Conservation (phyloP, 30 jellyfish, hydroid and myxozoan species). For the Pelagia noctiluca region DNA sequence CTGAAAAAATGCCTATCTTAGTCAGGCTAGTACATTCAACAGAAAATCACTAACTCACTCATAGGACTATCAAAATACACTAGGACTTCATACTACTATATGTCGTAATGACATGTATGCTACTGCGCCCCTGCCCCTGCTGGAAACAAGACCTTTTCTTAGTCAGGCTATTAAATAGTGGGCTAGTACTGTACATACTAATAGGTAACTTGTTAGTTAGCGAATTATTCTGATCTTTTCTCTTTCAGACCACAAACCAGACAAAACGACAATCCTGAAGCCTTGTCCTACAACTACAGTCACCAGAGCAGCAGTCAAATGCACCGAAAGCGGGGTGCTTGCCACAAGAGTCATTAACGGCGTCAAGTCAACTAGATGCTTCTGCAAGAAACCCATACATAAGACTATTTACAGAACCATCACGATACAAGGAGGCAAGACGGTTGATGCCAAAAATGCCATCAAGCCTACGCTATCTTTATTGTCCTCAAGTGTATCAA, state of each 20-base stretch:
- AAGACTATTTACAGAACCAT: constrained; percentile 50
- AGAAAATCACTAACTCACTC: no score
- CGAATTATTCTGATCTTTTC: not conserved
- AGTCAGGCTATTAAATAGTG: no score
- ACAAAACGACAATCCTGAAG: constrained; percentile 10
- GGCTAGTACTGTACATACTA: not conserved
- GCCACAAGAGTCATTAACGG: constrained; percentile 43
- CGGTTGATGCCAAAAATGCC: constrained; percentile 5
- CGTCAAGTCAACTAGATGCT: constrained; percentile 23
- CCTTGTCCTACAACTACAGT: constrained; percentile 52
- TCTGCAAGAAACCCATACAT: constrained; percentile 5
- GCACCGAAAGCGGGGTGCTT: constrained; percentile 20
- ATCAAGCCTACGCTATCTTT: constrained; percentile 42
- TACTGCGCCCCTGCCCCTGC: no score
- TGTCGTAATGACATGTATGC: no score
- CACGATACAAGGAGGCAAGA: constrained; percentile 20
- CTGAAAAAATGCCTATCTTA: no score
- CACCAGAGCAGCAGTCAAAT: constrained; percentile 45
- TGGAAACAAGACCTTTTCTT: no score
- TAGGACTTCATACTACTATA: no score
- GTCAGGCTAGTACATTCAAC: no score
- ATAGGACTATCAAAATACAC: no score
- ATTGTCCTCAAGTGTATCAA: not conserved
- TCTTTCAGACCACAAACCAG: not conserved
- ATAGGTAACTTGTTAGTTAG: not conserved